Base-by-base conservation (phyloP, 2,888 invertebrate species). In the Byasa hedistus region DNA sequence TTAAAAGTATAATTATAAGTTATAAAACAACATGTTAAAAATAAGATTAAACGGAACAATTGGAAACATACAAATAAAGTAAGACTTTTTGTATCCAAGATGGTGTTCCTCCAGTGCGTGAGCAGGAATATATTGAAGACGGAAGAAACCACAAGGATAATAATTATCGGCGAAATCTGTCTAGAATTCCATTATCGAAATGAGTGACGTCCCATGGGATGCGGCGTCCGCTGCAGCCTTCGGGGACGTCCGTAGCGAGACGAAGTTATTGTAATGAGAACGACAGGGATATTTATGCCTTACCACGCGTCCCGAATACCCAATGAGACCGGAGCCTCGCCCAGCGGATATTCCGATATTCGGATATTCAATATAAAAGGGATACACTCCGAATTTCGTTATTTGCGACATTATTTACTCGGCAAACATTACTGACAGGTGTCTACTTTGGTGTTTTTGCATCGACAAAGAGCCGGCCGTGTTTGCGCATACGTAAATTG, bases 281-380 rank as follows among this genome's bases (percentile, higher is more conserved):
- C 84, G 89, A 87, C 87, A 86, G 83, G 85, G 89, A 90, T 91
- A 91, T 90, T 91, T 91, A 90, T 90, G 91, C 87, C 85, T 70
- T 70, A 72, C 81, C 86, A 87, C 81, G 89, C 88, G 79, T 77
- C 81, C 85, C 78, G 91, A 89, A 91, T 91, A 89, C 80, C 69
- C 77, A 89, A 90, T 88, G 87, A 88, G 81, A 70, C 71, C 64
- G 71, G 70, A 66, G 66, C 69, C 69, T 70, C 60, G 61, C 67
- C 59, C 66, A 65, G 67, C 70, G 66, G 70, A 77, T 75, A 76
- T 79, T 79, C 78, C 74, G 76, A 75, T 82, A 81, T 82, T 80
- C 78, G 75, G 77, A 75, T 82, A 81, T 83, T 81, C 79, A 81
- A 82, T 83, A 82, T 76, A 74, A 74, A 72, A 73, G 76, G 76